Evolutionary conservation across 2,797 vertebrate genomes (phyloP).

Genomic region (Oceanodroma leucorhoa): DNA sequence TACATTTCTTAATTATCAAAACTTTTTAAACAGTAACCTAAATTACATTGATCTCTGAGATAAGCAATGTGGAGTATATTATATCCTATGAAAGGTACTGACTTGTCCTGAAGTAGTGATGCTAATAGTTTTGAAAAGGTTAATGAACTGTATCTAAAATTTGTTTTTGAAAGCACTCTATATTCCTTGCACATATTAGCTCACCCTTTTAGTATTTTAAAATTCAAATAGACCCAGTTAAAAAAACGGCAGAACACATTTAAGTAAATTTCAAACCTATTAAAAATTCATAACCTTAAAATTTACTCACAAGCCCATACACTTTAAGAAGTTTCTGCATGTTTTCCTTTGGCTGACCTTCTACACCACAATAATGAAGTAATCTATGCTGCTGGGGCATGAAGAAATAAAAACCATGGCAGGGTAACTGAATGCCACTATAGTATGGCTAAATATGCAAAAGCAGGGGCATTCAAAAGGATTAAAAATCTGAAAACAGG

Average conservation of each 20-base stretch:
- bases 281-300: conserved; percentile 47
- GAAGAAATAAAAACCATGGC: background rate
- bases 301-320: conserved; percentile 16
- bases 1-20: background rate
- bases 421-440: background rate
- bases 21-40: background rate
- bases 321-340: background rate
- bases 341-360: background rate
- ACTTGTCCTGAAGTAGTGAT: background rate
- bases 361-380: background rate
- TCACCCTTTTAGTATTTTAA: conserved; percentile 19
- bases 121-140: conserved; percentile 13
- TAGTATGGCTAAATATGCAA: background rate
- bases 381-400: background rate
- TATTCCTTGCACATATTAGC: background rate
- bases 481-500: background rate
- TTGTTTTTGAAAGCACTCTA: background rate
- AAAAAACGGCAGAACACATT: conserved; percentile 9
- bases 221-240: conserved; percentile 31
- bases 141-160: conserved; percentile 22
- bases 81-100: background rate
- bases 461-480: background rate
- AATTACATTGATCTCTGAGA: background rate
- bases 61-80: background rate
- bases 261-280: conserved; percentile 38